phyloP scores from a whole-genome alignment of 2,797 vertebrate species.

The Mus caroli region DNA sequence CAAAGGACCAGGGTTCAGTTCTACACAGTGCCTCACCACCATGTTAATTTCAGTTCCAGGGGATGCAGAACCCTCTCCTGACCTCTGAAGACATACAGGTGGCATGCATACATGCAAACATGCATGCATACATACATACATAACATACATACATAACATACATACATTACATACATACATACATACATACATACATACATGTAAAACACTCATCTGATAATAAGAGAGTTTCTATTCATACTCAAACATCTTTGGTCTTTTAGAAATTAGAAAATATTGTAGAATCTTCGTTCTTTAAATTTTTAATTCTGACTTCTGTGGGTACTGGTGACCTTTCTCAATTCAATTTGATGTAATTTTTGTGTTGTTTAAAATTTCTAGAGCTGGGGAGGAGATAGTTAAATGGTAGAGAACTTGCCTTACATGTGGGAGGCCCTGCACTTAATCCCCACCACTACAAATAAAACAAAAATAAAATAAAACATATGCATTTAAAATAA shows the following conservation, averaged over 20 bases:
- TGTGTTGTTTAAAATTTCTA: neutral
- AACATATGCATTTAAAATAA: neutral
- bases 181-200: no score
- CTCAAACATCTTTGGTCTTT: neutral
- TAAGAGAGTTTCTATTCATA: neutral
- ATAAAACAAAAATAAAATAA: neutral
- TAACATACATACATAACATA: neutral
- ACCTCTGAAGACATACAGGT: neutral
- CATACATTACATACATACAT: neutral
- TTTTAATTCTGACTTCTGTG: conserved; percentile 2
- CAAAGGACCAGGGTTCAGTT: neutral
- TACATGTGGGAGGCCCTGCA: neutral
- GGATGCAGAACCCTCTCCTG: neutral
- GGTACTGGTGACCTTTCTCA: neutral
- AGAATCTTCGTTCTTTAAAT: neutral
- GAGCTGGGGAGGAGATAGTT: neutral
- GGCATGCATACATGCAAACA: neutral
- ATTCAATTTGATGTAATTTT: conserved; percentile 13
- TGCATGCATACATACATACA: neutral
- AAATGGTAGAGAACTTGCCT: neutral
- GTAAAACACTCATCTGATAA: neutral
- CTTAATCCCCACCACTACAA: neutral
- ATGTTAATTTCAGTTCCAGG: neutral
- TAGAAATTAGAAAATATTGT: conserved; percentile 19
- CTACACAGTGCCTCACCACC: no score